Evolutionary conservation across 2,797 vertebrate genomes (phyloP), one percentile per base, ranked within the genome.

Genomic region (Peromyscus nudipes): DNA sequence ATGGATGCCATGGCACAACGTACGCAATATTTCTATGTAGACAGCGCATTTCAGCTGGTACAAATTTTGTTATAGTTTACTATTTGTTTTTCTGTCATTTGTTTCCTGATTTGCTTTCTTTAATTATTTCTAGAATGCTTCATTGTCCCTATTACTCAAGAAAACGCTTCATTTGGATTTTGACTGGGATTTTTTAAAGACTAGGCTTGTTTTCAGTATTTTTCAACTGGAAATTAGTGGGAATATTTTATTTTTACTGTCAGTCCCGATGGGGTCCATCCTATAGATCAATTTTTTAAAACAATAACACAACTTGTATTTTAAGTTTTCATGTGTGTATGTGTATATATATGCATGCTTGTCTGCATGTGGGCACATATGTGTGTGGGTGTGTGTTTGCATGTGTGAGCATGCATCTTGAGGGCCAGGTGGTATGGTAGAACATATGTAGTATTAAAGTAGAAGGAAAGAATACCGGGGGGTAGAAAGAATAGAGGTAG

Each of bases 231-330:
- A 95, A 93, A 31, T 19, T 97, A 76, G 75, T 93, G 88, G 98
- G 43, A 29, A 91, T 96, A 37, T 97, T 92, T 97, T 97, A 91
- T 92, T 96, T 96, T 76, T 98, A 91, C 89, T 97, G 82, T 95
- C 52, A 97, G 43, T 97, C 16, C 84, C 95, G 65, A 93, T 94
- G 94, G 29, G 19, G 69, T 94, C 37, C 77, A 37, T 90, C 10
- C 60, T 71, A 85, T 29, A 84, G 64, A 97, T 97, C 89, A 94
- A 96, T 23, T 95, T 79, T 65, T 97, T 71, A 52, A 37, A 19
- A 88, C n/a, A 49, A 37, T 64, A 89, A 85, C 14, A 97, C 95
- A 96, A 93, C 40, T 96, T 91, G 27, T 60, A 40, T 40, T 57
- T 31, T 21, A 8, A 86, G 7, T 57, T 88, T 60, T 73, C 49